Base-by-base conservation (phyloP, 2,113 vertebrate genomes). In the Cephalopterus ornatus region DNA sequence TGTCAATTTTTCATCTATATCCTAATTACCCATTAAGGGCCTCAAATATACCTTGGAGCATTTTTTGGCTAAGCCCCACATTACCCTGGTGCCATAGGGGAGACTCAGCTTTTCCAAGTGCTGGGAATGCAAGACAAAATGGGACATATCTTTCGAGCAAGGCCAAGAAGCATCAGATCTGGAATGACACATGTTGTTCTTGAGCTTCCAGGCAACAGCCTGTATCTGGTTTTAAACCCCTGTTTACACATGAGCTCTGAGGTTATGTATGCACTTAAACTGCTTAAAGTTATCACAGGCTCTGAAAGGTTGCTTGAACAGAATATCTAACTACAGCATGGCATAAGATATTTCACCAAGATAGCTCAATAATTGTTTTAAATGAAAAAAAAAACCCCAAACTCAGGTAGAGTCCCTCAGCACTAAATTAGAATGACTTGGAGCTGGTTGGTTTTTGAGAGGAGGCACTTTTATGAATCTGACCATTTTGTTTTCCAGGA, bases 131-230 rank as follows among this genome's bases (percentile, higher is more conserved):
- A 44, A 63, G 22, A 49, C 18, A 53, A 68, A 72, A 59, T 15
- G 9, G 16, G 5, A 5, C 9, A 2, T 5, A 8, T 53, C 0
- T 0, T 33, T 74, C 0, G 1, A 73, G 14, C 3, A 14, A 67
- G 44, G 9, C 12, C 35, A 11, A 0, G 9, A 30, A 90, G 8
- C 5, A 9, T 19, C 46, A 30, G 26, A 37, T 37, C 26, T 74
- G 27, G 66, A 66, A 61, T 52, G 9, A n/a, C 20, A 75, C 65
- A 66, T 30, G 24, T 13, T 0, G 0, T 27, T 72, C 6, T 2
- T 46, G 66, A 73, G 8, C 6, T 49, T 28, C 50, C 35, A 67
- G 42, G 30, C 46, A 30, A 7, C 22, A 78, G 11, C 7, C 11
- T 4, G 2, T 14, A 17, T 32, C 52, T 79, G 61, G 22, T 52